A percentile compares a stretch with the other conserved stretches of the same genome.
Conservation (phyloP, 2,113 vertebrate genomes). For the Phycodurus eques region DNA sequence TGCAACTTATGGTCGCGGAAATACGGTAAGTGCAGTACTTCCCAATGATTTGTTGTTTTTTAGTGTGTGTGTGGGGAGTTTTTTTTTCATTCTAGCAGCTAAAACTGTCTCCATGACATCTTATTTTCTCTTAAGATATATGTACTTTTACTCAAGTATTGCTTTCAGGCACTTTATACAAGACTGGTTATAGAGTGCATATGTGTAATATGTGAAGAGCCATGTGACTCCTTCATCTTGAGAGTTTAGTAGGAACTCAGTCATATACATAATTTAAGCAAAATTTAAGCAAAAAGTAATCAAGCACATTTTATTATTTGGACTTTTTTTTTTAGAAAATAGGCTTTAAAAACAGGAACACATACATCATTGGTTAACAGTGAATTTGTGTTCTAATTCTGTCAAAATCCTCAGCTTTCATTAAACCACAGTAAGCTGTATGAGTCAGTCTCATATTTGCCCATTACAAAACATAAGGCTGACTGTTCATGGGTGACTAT, state of each 20-base stretch:
- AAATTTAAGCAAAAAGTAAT: neutral
- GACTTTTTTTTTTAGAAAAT: neutral
- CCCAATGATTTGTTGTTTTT: neutral
- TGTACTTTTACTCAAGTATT: neutral
- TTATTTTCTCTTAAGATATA: neutral
- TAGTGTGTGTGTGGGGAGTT: neutral
- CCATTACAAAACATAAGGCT: conserved; percentile 3
- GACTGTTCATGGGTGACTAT: conserved; percentile 27
- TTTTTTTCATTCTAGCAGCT: neutral
- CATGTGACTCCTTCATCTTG: neutral
- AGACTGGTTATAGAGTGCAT: neutral
- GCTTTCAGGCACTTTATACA: neutral
- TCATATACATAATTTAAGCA: neutral
- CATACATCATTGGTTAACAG: neutral
- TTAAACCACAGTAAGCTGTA: conserved; percentile 1
- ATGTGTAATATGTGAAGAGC: neutral
- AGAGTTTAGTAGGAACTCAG: neutral
- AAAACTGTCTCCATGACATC: neutral
- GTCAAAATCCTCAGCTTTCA: conserved; percentile 2
- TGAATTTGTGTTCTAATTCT: neutral
- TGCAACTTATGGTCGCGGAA: too few relatives aligned
- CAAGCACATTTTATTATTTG: neutral
- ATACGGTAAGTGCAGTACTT: neutral
- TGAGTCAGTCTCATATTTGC: conserved; percentile 7
- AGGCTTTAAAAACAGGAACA: neutral